phyloP scores from a whole-genome alignment of 2,113 vertebrate genomes.

The Arvicanthis niloticus region DNA sequence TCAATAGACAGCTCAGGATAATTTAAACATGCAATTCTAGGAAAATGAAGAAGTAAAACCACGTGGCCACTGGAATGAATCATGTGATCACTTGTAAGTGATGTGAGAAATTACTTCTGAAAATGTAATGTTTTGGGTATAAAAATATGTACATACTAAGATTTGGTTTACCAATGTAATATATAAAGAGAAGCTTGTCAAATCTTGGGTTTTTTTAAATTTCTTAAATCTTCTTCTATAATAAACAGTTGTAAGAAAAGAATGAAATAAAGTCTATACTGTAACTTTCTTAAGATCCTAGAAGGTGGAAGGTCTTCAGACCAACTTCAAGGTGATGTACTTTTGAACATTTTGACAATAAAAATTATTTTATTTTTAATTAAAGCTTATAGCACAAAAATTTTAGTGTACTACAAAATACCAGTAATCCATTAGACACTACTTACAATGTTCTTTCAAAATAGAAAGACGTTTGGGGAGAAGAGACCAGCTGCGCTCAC shows the following conservation, averaged over 20 bases:
- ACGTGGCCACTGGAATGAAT: not conserved
- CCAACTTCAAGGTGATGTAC: not conserved
- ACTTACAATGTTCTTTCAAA: not conserved
- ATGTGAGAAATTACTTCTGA: slow-evolving; percentile 6
- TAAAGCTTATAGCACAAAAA: not conserved
- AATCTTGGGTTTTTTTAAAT: not conserved
- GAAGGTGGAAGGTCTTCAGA: not conserved
- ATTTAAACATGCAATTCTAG: slow-evolving; percentile 18
- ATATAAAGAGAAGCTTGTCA: not conserved
- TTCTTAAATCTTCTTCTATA: slow-evolving; percentile 39
- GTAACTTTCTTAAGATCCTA: slow-evolving; percentile 30
- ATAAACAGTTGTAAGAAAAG: slow-evolving; percentile 34
- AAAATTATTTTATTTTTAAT: slow-evolving; percentile 46
- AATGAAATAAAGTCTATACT: not conserved
- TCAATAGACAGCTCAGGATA: slow-evolving; percentile 13
- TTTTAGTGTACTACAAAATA: not conserved
- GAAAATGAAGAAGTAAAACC: not conserved
- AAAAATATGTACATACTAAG: not conserved
- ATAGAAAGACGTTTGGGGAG: not conserved
- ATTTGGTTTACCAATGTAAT: slow-evolving; percentile 28
- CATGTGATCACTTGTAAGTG: not conserved
- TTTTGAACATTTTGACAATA: slow-evolving; percentile 33
- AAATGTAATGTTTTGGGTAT: slow-evolving; percentile 11
- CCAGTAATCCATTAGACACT: not conserved
- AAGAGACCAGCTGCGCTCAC: not conserved